These are phyloP conservation scores for Cettia cetti DNA, from an alignment of 2,113 vertebrate species.

Conservation along the genomic window DNA sequence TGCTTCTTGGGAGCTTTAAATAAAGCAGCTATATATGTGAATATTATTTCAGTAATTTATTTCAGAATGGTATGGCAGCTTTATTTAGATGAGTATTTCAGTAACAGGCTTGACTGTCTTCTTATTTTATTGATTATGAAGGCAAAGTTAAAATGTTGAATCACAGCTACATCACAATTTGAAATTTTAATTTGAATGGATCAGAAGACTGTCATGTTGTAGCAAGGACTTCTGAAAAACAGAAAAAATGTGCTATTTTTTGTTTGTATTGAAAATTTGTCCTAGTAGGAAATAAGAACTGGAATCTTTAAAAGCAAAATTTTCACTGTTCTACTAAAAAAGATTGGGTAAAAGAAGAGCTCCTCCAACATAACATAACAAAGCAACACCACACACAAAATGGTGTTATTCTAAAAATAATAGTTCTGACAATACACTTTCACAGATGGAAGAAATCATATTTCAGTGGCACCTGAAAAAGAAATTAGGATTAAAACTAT, in stretches of 20 bases:
- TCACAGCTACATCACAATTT: not conserved
- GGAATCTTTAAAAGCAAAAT: not conserved
- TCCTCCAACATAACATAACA: not conserved
- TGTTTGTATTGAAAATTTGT: not conserved
- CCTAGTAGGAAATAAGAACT: not conserved
- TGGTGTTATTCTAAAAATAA: not conserved
- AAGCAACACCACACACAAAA: not conserved
- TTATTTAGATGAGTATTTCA: not conserved
- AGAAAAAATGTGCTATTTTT: accelerated
- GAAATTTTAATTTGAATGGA: not conserved
- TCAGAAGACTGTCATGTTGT: not conserved
- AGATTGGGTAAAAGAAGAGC: not conserved
- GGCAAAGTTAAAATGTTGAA: not conserved
- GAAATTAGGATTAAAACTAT: not conserved
- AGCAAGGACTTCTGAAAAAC: not conserved
- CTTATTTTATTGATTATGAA: not conserved
- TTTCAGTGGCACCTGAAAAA: not conserved
- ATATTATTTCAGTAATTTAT: not conserved
- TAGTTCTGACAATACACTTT: not conserved
- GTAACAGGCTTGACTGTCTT: not conserved
- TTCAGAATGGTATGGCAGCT: not conserved
- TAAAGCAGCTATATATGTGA: not conserved
- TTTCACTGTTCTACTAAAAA: not conserved
- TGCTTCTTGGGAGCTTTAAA: not conserved
- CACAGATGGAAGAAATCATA: not conserved